Conservation (phyloP, 2,888 invertebrate genomes). For the Andrena fulva region DNA sequence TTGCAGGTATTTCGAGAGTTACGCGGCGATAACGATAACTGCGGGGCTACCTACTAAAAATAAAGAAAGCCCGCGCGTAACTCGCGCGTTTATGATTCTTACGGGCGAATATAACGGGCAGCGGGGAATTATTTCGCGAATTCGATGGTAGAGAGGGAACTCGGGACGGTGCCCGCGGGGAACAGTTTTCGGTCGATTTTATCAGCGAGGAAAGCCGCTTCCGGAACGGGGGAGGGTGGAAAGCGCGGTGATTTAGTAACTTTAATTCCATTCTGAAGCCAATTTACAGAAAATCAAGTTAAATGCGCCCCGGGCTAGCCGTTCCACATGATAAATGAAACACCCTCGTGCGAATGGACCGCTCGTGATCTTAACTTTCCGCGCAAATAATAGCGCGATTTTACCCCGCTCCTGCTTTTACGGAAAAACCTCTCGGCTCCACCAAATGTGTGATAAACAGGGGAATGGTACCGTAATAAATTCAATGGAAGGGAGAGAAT, state of each 20-base stretch:
- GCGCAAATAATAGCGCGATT: too few relatives aligned
- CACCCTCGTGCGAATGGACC: constrained; percentile 7
- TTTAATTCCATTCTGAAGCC: constrained; percentile 9
- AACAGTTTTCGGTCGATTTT: constrained; percentile 15
- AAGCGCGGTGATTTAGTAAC: constrained; percentile 2
- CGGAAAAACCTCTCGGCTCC: too few relatives aligned
- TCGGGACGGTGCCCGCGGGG: background rate
- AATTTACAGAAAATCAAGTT: constrained; percentile 31
- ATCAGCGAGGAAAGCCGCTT: constrained; percentile 2
- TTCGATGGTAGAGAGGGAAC: background rate
- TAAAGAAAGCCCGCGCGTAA: background rate
- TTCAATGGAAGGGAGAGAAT: too few relatives aligned
- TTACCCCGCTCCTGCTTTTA: too few relatives aligned
- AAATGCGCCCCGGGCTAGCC: constrained; percentile 9
- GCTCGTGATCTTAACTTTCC: too few relatives aligned
- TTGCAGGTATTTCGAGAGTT: constrained; percentile 20
- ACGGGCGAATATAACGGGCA: background rate
- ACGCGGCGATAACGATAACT: constrained; percentile 20
- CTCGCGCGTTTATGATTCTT: background rate
- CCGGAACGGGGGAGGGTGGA: background rate
- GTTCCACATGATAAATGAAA: constrained; percentile 30
- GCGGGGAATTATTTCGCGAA: background rate
- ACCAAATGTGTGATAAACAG: too few relatives aligned
- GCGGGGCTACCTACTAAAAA: constrained; percentile 4
- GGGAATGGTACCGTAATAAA: too few relatives aligned